Percentiles rank a stretch among this genome's conserved stretches.
Evolutionary conservation across 2,888 invertebrate genomes (phyloP).

Genomic region (Limnephilus rhombicus): DNA sequence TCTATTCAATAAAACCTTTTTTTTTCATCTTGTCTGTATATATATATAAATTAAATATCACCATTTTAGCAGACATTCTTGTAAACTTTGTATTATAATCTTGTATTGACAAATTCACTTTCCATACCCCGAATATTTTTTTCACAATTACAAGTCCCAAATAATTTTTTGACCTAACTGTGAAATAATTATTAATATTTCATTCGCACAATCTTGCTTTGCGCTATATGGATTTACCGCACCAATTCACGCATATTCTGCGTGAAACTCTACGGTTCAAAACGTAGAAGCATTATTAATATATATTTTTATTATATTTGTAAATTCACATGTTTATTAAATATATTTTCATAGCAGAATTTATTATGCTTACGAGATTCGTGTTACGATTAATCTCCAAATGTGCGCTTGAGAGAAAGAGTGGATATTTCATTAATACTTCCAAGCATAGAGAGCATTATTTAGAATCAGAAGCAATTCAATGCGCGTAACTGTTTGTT

Average conservation of each 20-base stretch:
- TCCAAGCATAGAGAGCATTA: neutral
- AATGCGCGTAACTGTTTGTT: neutral
- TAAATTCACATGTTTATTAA: neutral
- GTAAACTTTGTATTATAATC: neutral
- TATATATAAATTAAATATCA: neutral
- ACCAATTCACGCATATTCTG: neutral
- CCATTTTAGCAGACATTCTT: neutral
- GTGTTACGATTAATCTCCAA: neutral
- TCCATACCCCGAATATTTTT: neutral
- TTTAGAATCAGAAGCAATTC: neutral
- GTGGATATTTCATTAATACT: neutral
- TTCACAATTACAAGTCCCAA: slow-evolving; percentile 1
- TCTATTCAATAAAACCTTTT: neutral
- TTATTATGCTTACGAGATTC: neutral
- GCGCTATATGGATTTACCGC: neutral
- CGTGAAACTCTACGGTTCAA: neutral
- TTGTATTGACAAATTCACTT: neutral
- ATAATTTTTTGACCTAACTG: neutral
- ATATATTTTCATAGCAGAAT: neutral
- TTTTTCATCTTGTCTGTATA: neutral
- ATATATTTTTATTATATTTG: slow-evolving; percentile 1
- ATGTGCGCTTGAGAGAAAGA: neutral
- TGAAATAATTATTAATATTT: neutral
- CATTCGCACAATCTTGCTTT: slow-evolving; percentile 1
- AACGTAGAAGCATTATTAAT: slow-evolving; percentile 1